A percentile compares a stretch with the other conserved stretches of the same genome.
Conservation (phyloP, 2,113 vertebrate species). For the Anarrhichthys ocellatus region DNA sequence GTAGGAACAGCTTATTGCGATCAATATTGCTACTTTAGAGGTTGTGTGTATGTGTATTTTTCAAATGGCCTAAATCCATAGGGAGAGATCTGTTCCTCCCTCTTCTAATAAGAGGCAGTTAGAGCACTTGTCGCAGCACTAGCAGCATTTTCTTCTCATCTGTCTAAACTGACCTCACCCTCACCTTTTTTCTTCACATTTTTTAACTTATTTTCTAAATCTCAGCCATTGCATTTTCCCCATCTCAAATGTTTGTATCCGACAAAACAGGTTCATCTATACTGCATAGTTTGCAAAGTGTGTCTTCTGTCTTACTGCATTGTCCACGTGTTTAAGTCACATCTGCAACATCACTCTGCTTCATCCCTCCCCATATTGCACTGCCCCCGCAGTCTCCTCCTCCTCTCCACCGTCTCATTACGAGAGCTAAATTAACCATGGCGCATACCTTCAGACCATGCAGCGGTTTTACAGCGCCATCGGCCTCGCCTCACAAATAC, state of each 20-base stretch:
- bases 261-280: background rate
- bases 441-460: constrained; percentile 62
- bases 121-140: background rate
- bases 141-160: constrained; percentile 4
- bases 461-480: constrained; percentile 59
- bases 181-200: background rate
- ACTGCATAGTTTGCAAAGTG: background rate
- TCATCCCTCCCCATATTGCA: constrained; percentile 27
- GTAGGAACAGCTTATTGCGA: background rate
- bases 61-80: constrained; percentile 19
- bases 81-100: background rate
- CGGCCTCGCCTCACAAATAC: constrained; percentile 69
- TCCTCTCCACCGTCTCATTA: constrained; percentile 62
- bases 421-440: constrained; percentile 68
- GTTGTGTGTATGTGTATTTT: constrained; percentile 9
- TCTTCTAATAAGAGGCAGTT: background rate
- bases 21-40: constrained; percentile 28
- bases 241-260: background rate
- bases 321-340: constrained; percentile 5
- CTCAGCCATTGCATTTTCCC: background rate
- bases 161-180: constrained; percentile 19
- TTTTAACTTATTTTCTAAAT: background rate
- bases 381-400: constrained; percentile 27
- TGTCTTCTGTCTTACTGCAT: constrained; percentile 2
- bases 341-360: constrained; percentile 24